Base-by-base conservation (phyloP, 2,888 invertebrate species). In the Thumatha senex region DNA sequence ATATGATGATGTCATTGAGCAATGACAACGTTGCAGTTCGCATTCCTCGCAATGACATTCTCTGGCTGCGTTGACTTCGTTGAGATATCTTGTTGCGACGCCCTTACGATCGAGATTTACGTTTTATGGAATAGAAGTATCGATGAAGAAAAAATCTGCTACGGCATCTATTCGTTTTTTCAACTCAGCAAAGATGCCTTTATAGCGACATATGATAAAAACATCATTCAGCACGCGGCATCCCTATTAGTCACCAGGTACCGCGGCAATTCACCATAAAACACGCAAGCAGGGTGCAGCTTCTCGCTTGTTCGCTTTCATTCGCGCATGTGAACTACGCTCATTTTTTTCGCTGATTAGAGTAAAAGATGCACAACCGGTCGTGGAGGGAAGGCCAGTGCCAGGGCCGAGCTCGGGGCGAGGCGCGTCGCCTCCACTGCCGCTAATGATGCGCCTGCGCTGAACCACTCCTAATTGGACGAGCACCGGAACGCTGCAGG, bases 301-400 rank as follows among this genome's bases (percentile, higher is more conserved):
- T 79, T 74, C 81, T 79, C 80, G 82, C 79, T 80, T 81, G 78
- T 83, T 86, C 82, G 83, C 84, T 87, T 88, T 89, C 84, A 78
- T 86, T 85, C 72, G 86, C 82, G 82, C 81, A 82, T 80, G 82
- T 78, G 75, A 71, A 76, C 78, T 68, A 70, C 74, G 79, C 71
- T 82, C 82, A 79, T 84, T 89, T 89, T 89, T 89, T 84, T 85
- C 80, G 78, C 80, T 86, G 90, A 89, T 90, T 89, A 88, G 87
- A 89, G 88, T 82, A 86, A 85, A 86, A 88, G 88, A 89, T 85
- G 89, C 82, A 74, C 85, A 88, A 91, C 89, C 89, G 89, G 90
- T 91, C 82, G 76, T 68, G 74, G 74, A 63, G 77, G 85, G 87
- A 89, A 90, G 89, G 89, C 82, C 89, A 86, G 78, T 76, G 74